Evolutionary conservation across 2,113 vertebrate species (phyloP).

Genomic region (Procavia capensis): DNA sequence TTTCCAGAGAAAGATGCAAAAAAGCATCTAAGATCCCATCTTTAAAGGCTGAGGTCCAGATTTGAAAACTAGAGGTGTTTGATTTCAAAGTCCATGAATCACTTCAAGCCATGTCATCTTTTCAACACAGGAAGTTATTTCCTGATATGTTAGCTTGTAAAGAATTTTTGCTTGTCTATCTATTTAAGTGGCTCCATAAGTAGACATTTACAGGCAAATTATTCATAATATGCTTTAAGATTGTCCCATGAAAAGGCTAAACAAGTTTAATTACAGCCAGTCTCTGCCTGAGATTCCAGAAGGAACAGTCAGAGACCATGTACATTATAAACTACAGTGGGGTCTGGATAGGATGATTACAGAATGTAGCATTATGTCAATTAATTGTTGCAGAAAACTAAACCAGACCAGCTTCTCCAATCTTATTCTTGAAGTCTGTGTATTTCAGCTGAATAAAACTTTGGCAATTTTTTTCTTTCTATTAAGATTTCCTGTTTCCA

Average conservation of each 20-base stretch:
- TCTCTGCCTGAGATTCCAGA: not conserved
- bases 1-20: not conserved
- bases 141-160: not conserved
- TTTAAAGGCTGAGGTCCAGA: not conserved
- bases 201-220: not conserved
- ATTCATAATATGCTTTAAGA: constrained; percentile 25
- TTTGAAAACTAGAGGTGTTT: not conserved
- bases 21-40: not conserved
- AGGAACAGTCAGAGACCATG: not conserved
- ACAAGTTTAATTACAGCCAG: constrained; percentile 56
- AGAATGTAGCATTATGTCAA: constrained; percentile 7
- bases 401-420: constrained; percentile 25
- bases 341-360: constrained; percentile 3
- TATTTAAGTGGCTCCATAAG: not conserved
- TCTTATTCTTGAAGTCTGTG: constrained; percentile 47
- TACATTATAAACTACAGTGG: not conserved
- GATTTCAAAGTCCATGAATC: not conserved
- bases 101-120: not conserved
- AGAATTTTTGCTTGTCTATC: not conserved
- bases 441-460: constrained; percentile 61
- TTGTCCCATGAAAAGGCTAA: constrained; percentile 14
- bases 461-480: constrained; percentile 45
- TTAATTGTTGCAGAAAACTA: constrained; percentile 20
- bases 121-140: not conserved
- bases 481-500: constrained; percentile 70